Percentiles rank a stretch among this genome's conserved stretches.
These are phyloP conservation scores for Amphimedon queenslandica DNA, from an alignment of 37 sponge, comb jelly and placozoan genomes.

Conservation along the genomic window DNA sequence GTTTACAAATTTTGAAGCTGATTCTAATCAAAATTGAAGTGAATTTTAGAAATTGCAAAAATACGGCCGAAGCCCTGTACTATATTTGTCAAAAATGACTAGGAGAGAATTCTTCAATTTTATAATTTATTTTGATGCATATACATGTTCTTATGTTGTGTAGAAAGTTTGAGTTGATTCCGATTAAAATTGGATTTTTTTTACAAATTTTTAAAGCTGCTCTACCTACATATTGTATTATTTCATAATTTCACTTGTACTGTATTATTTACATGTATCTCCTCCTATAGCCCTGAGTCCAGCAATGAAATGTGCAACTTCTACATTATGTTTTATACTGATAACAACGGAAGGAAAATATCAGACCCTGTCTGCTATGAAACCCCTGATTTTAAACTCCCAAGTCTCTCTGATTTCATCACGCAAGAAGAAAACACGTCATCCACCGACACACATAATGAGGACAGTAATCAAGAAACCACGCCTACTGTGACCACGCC, in stretches of 20 bases:
- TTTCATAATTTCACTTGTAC: not conserved
- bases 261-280: not conserved
- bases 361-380: slow-evolving; percentile 13
- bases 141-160: no score
- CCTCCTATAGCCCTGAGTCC: slow-evolving; percentile 39
- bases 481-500: not conserved
- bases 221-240: slow-evolving; percentile 48
- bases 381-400: slow-evolving; percentile 16
- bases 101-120: no score
- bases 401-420: slow-evolving; percentile 11
- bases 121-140: no score
- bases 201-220: slow-evolving; percentile 34
- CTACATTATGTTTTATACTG: slow-evolving; percentile 93
- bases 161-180: no score
- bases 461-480: slow-evolving; percentile 1
- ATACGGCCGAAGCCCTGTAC: no score
- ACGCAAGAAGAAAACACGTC: not conserved
- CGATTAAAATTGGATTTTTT: not conserved
- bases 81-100: no score
- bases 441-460: not conserved
- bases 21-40: no score
- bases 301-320: slow-evolving; percentile 97
- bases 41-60: no score
- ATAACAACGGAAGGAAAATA: slow-evolving; percentile 13
- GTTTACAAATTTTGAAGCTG: no score